Evolutionary conservation across 1,140 invertebrate species (phyloP).

Genomic region (Delia radicum): DNA sequence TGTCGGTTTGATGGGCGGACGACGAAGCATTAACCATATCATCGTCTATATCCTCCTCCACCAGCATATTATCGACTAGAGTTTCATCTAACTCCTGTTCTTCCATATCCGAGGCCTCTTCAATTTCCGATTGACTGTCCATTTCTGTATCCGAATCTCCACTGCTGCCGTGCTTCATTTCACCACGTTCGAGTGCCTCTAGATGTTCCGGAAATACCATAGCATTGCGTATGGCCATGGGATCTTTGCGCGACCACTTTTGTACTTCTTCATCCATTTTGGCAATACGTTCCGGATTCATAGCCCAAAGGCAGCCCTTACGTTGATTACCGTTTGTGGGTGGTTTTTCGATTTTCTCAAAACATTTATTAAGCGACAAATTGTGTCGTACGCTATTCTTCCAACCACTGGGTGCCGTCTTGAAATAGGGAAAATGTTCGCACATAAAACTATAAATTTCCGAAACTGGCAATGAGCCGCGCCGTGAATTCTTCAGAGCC

Average conservation of each 20-base stretch:
- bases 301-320: constrained; percentile 93
- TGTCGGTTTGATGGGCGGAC: background rate
- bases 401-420: constrained; percentile 95
- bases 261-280: constrained; percentile 98
- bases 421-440: constrained; percentile 97
- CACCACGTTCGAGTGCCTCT: constrained; percentile 78
- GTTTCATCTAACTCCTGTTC: constrained; percentile 59
- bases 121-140: constrained; percentile 60
- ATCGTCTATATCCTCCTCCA: constrained; percentile 45
- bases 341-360: constrained; percentile 95
- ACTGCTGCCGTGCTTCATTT: constrained; percentile 73
- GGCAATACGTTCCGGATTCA: constrained; percentile 89
- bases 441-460: constrained; percentile 99
- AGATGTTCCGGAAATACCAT: constrained; percentile 89
- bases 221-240: constrained; percentile 77
- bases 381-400: constrained; percentile 97
- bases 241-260: constrained; percentile 94
- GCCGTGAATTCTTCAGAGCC: constrained; percentile 93
- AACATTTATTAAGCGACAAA: constrained; percentile 94
- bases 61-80: constrained; percentile 49
- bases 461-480: constrained; percentile 92
- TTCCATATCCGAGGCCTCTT: constrained; percentile 57
- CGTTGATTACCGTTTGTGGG: constrained; percentile 76
- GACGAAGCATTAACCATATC: constrained; percentile 38
- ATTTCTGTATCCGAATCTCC: constrained; percentile 59